Evolutionary conservation across 2,797 vertebrate species (phyloP), one percentile per base, ranked within the genome.

Genomic region (Cyprinodon diabolis): DNA sequence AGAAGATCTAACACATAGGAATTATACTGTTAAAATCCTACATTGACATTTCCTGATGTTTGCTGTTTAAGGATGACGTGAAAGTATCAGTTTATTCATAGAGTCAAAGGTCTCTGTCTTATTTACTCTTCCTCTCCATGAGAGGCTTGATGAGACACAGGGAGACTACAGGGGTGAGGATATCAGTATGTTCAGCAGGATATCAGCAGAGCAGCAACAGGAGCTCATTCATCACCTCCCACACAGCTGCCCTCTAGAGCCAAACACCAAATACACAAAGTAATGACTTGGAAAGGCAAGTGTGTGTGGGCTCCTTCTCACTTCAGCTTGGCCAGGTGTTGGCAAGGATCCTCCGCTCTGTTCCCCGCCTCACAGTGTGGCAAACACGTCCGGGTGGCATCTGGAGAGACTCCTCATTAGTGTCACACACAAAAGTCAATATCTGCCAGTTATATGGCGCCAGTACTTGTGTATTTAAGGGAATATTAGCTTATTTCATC

Each of bases 361-460:
- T 85, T 79, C 84, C 30, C 90, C 80, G 73, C 87, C 90, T 85
- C 84, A 83, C 84, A 78, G 74, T 79, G 80, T 87, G 86, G 82
- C 82, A 79, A 79, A 79, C 82, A 13, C 78, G 81, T 78, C 80
- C 72, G 71, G 47, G 79, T 89, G 89, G 70, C 91, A 93, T 92
- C 93, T 94, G 92, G 90, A 91, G 78, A 86, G 81, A 74, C 85
- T 87, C 88, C 58, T 93, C 89, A 92, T 93, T 93, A 94, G 91
- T 62, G 45, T 54, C 81, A 84, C 72, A 57, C 70, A 84, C 69
- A 79, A 74, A 76, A 37, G 2, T 75, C 69, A 75, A 69, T 40
- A 81, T 82, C 45, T 66, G 23, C 52, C 68, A 0, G 12, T 66
- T 69, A 66, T 23, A 47, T 4, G 0, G 9, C 15, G 76, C 78